Percentiles rank a stretch among this genome's conserved stretches.
Evolutionary conservation across 1,140 invertebrate genomes (phyloP).

Genomic region (Diprion similis): DNA sequence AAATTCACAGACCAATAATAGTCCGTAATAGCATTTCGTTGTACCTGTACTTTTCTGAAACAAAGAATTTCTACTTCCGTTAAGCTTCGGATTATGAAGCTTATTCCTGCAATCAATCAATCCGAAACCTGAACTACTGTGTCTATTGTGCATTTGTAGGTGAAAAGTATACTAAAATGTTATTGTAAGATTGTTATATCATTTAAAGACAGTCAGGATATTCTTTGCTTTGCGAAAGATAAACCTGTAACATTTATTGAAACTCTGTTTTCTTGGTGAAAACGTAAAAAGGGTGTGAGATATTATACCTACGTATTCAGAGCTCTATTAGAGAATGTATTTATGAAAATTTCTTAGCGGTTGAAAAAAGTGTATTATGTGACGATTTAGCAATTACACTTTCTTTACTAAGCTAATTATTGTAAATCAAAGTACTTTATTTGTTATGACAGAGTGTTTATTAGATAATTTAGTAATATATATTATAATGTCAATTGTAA

Average conservation of each 20-base stretch:
- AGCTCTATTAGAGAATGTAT: constrained; percentile 2
- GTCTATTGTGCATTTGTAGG: neutral
- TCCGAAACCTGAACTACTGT: neutral
- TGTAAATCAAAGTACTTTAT: neutral
- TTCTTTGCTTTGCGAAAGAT: neutral
- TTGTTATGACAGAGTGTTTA: neutral
- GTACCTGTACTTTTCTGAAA: neutral
- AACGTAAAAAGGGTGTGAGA: no score
- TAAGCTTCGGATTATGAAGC: neutral
- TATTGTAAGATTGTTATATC: neutral
- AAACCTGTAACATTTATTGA: neutral
- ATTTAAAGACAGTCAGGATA: neutral
- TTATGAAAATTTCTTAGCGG: neutral
- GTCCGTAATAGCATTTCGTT: neutral
- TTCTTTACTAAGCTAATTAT: neutral
- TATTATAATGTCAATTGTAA: neutral
- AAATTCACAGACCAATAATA: constrained; percentile 3
- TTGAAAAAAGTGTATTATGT: neutral
- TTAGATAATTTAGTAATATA: constrained; percentile 3
- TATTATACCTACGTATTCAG: neutral
- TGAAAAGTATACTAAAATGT: neutral
- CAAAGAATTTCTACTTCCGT: neutral
- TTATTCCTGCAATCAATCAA: neutral
- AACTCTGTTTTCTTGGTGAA: neutral
- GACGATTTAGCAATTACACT: neutral